These are phyloP conservation scores for Smittia aterrima DNA, from an alignment of 2,888 invertebrate species.

Conservation along the genomic window DNA sequence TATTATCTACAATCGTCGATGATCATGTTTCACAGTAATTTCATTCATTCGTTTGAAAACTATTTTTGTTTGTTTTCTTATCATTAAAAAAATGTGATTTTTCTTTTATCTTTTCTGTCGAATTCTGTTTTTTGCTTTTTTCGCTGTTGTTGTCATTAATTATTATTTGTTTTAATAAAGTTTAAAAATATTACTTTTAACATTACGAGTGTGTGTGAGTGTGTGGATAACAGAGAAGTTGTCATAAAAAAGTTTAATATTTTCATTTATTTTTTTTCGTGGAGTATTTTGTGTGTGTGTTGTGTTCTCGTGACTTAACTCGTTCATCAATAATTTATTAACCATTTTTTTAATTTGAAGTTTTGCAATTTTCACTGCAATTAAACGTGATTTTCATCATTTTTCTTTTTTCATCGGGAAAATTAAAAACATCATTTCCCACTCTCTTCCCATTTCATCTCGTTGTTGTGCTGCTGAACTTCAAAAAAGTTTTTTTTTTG, in stretches of 20 bases:
- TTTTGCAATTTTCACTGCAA: not conserved
- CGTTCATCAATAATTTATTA: not conserved
- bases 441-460: not conserved
- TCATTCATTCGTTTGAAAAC: slow-evolving; percentile 19
- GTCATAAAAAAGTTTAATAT: not conserved
- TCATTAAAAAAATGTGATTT: not conserved
- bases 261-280: not conserved
- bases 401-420: not conserved
- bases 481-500: not conserved
- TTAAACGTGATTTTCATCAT: not conserved
- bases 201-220: not conserved
- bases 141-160: not conserved
- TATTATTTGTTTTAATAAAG: not conserved
- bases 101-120: not conserved
- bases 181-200: not conserved
- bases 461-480: not conserved
- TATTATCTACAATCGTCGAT: slow-evolving; percentile 21
- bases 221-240: not conserved
- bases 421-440: not conserved
- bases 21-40: slow-evolving; percentile 24
- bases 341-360: slow-evolving; percentile 6
- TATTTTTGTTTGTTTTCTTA: not conserved
- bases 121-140: not conserved
- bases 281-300: not conserved
- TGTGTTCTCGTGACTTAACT: not conserved